Evolutionary conservation across 2,113 vertebrate species (phyloP).

Genomic region (Erythrocercus mccallii): DNA sequence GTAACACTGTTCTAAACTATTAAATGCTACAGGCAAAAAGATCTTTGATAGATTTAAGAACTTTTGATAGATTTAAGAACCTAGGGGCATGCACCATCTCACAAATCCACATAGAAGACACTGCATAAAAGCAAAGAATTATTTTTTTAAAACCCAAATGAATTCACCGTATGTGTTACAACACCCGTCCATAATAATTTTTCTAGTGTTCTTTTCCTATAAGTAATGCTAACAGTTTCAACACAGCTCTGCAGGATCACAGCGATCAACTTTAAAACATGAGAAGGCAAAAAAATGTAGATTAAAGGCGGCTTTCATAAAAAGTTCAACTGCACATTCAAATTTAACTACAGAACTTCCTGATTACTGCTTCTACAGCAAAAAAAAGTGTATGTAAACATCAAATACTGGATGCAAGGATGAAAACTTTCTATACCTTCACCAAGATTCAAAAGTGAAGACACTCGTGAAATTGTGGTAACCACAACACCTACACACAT

Average conservation of each 20-base stretch:
- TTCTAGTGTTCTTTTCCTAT: not conserved
- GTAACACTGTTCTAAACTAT: not conserved
- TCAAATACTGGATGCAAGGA: not conserved
- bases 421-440: not conserved
- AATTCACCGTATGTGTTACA: not conserved
- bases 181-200: rapidly evolving
- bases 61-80: not conserved
- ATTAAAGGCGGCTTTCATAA: not conserved
- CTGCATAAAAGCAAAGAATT: not conserved
- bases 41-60: not conserved
- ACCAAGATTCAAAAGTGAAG: not conserved
- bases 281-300: not conserved
- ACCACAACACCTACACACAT: rapidly evolving
- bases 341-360: not conserved
- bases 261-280: not conserved
- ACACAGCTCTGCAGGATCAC: not conserved
- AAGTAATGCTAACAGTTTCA: not conserved
- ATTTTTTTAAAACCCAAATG: not conserved
- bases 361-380: not conserved
- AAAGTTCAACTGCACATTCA: not conserved
- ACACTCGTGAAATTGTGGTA: not conserved
- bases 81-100: not conserved
- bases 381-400: not conserved
- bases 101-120: not conserved
- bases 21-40: not conserved